A percentile compares a stretch with the other conserved stretches of the same genome.
Evolutionary conservation across 2,888 invertebrate genomes (phyloP).

Genomic region (Troides aeacus): DNA sequence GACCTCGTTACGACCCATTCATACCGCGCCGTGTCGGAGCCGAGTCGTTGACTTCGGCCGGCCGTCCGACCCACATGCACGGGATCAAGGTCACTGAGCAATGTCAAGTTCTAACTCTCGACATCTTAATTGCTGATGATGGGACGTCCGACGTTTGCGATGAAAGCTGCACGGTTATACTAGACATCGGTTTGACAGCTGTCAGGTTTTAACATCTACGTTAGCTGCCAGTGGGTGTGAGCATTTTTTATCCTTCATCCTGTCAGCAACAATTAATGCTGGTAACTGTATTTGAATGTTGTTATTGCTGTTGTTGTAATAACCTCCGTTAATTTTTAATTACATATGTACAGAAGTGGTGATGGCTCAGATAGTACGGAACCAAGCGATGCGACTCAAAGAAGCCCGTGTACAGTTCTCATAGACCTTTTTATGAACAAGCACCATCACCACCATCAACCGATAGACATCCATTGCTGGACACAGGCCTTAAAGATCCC

Average conservation of each 20-base stretch:
- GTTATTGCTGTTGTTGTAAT: too few species aligned
- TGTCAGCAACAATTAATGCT: background rate
- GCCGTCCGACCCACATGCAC: slow-evolving; percentile 15
- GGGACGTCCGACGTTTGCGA: slow-evolving; percentile 21
- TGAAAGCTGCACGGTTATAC: slow-evolving; percentile 25
- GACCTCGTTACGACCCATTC: slow-evolving; percentile 24
- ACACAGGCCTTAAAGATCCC: too few species aligned
- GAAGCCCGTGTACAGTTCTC: too few species aligned
- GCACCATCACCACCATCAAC: too few species aligned
- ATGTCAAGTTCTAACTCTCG: slow-evolving; percentile 28
- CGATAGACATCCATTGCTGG: too few species aligned
- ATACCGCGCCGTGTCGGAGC: slow-evolving; percentile 19
- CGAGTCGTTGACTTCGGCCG: slow-evolving; percentile 25
- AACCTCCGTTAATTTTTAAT: too few species aligned
- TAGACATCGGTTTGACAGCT: slow-evolving; percentile 25
- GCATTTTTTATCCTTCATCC: slow-evolving; percentile 6
- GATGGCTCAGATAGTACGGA: too few species aligned
- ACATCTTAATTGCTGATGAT: slow-evolving; percentile 27
- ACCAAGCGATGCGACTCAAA: too few species aligned
- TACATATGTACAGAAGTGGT: too few species aligned
- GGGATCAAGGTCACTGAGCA: slow-evolving; percentile 26
- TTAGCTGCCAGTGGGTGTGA: background rate
- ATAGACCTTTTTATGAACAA: too few species aligned
- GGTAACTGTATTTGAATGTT: slow-evolving; percentile 17
- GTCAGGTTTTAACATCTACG: slow-evolving; percentile 23